Conservation (phyloP, 2,113 vertebrate species). For the Lagenorhynchus albirostris region DNA sequence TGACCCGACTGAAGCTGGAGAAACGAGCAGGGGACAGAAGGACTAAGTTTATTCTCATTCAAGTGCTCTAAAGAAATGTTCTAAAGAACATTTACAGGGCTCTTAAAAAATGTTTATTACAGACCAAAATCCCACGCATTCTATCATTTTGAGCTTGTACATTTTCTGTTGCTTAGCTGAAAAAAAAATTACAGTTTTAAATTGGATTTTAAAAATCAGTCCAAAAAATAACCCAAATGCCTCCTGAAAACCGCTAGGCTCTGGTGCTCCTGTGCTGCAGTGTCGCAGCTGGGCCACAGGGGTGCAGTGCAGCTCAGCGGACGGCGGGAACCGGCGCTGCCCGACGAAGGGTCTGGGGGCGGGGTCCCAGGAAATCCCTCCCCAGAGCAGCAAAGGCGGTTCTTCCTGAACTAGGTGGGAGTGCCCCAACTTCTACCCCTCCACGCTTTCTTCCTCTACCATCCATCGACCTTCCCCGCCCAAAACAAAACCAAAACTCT, state of each 20-base stretch:
- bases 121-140: not conserved
- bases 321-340: accelerated
- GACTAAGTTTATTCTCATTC: not conserved
- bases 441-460: not conserved
- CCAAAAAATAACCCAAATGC: not conserved
- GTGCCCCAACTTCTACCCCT: accelerated
- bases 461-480: not conserved
- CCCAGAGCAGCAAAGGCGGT: accelerated
- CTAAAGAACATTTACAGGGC: not conserved
- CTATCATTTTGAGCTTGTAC: not conserved
- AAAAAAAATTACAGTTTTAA: not conserved
- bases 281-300: not conserved
- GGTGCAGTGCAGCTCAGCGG: constrained; percentile 46
- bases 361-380: not conserved
- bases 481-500: too few relatives aligned
- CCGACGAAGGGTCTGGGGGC: accelerated
- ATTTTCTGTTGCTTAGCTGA: not conserved
- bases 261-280: not conserved
- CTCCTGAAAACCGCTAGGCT: not conserved
- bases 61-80: not conserved
- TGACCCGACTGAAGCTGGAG: not conserved
- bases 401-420: not conserved
- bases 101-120: not conserved
- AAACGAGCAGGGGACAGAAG: not conserved
- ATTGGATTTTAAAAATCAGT: not conserved